Evolutionary conservation across 2,888 invertebrate species (phyloP).

Genomic region (Drosophila emarginata): DNA sequence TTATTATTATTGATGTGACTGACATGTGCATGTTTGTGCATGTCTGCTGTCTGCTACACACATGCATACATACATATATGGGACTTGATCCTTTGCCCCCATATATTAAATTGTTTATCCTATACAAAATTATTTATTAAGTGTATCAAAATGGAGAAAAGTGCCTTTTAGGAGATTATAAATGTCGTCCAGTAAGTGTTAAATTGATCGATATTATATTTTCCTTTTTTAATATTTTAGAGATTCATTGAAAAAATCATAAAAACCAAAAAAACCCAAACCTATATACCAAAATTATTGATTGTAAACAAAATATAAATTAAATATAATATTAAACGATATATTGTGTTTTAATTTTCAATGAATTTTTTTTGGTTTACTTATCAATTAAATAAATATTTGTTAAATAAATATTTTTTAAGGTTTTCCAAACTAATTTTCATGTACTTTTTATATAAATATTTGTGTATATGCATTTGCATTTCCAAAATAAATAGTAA

Average conservation of each 20-base stretch:
- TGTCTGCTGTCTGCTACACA: background rate
- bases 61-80: background rate
- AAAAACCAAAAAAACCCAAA: no score
- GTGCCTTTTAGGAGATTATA: background rate
- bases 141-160: background rate
- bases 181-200: background rate
- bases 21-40: constrained; percentile 11
- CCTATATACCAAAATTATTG: no score
- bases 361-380: no score
- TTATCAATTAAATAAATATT: no score
- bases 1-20: constrained; percentile 16
- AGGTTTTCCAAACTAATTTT: no score
- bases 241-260: no score
- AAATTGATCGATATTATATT: constrained; percentile 1
- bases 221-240: no score
- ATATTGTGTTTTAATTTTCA: no score
- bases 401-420: no score
- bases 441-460: no score
- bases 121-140: constrained; percentile 1
- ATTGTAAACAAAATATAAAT: no score
- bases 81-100: constrained; percentile 9
- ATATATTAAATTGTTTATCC: background rate
- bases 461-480: background rate
- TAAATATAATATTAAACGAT: no score
- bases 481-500: background rate